phyloP scores from a whole-genome alignment of 2,797 vertebrate genomes.

The Microctenopoma lineatum region DNA sequence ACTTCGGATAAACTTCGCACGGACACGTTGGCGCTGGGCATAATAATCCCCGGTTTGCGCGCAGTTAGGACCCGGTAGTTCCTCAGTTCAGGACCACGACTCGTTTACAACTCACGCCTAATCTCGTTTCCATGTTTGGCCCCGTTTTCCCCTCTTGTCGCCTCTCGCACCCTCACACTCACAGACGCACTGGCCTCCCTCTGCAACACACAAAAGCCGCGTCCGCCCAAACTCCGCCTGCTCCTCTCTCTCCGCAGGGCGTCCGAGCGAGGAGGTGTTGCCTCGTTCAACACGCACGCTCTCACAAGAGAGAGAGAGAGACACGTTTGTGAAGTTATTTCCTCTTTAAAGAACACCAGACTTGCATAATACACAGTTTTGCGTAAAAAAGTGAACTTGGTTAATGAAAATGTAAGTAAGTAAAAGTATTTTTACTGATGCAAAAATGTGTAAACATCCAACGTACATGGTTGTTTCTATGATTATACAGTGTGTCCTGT shows the following conservation, averaged over 20 bases:
- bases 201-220: slow-evolving; percentile 49
- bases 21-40: slow-evolving; percentile 76
- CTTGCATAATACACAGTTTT: too few relatives aligned
- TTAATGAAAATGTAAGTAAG: too few relatives aligned
- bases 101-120: slow-evolving; percentile 31
- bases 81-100: slow-evolving; percentile 18
- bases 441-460: too few relatives aligned
- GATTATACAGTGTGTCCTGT: too few relatives aligned
- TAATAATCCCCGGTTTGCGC: slow-evolving; percentile 63
- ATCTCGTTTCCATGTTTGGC: slow-evolving; percentile 51
- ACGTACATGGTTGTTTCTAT: too few relatives aligned
- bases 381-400: too few relatives aligned
- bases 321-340: too few relatives aligned
- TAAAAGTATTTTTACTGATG: too few relatives aligned
- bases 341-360: too few relatives aligned
- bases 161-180: background rate
- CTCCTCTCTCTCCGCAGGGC: slow-evolving; percentile 21
- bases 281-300: slow-evolving; percentile 39
- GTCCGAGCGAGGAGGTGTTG: slow-evolving; percentile 48
- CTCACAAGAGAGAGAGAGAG: background rate
- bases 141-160: background rate
- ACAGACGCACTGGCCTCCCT: slow-evolving; percentile 18
- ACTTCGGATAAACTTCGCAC: slow-evolving; percentile 80
- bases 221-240: slow-evolving; percentile 67
- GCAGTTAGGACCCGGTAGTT: background rate